A percentile compares a stretch with the other conserved stretches of the same genome.
phyloP scores from a whole-genome alignment of 2,113 vertebrate genomes.

The Ammodramus savannarum region DNA sequence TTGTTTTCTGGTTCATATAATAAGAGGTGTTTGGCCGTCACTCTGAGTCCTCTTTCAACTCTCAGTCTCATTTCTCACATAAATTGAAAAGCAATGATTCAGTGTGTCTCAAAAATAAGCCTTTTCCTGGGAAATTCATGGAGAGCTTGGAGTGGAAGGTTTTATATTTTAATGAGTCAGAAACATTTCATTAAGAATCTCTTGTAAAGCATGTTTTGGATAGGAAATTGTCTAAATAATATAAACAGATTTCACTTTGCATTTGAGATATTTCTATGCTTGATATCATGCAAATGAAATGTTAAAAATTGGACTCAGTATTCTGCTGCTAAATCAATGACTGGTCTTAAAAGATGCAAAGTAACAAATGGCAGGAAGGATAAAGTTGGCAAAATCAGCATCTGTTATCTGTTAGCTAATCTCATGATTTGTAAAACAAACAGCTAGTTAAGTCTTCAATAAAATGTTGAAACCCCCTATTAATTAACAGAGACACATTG shows the following conservation, averaged over 20 bases:
- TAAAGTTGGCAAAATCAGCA: background rate
- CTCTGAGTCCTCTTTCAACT: background rate
- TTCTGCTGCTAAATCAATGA: background rate
- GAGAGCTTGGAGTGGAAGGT: background rate
- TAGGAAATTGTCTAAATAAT: background rate
- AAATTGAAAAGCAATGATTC: background rate
- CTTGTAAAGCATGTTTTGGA: background rate
- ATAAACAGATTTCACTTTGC: background rate
- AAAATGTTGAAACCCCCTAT: background rate
- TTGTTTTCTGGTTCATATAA: background rate
- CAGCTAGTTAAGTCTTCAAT: background rate
- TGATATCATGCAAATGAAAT: background rate
- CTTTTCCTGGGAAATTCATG: background rate
- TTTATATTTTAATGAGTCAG: background rate
- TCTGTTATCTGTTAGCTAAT: slow-evolving; percentile 17
- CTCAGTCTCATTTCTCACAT: background rate
- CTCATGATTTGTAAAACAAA: slow-evolving; percentile 8
- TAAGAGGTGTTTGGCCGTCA: background rate
- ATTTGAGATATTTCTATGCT: background rate
- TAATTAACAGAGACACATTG: background rate
- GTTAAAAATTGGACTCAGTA: background rate
- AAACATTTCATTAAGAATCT: background rate
- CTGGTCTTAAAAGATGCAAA: background rate
- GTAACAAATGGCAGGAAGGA: background rate
- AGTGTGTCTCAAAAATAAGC: background rate